A percentile compares a stretch with the other conserved stretches of the same genome.
Evolutionary conservation across 1,140 invertebrate genomes (phyloP).

Genomic region (Odontomachus brunneus): DNA sequence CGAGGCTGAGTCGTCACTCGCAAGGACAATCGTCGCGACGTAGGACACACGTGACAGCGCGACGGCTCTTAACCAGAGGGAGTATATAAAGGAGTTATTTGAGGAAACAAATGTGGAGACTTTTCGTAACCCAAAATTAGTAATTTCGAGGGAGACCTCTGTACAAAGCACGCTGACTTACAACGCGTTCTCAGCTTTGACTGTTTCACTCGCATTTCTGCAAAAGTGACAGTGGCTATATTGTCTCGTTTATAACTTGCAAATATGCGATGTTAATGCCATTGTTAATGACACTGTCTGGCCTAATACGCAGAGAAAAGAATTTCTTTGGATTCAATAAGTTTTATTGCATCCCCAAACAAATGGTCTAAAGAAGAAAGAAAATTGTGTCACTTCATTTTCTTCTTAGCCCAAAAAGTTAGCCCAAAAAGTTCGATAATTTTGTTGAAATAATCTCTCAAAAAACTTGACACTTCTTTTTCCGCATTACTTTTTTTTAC

Average conservation of each 20-base stretch:
- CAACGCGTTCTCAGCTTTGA: background rate
- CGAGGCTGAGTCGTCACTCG: conserved; percentile 8
- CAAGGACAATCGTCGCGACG: conserved; percentile 3
- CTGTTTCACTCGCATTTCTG: background rate
- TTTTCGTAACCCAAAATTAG: background rate
- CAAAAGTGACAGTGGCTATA: background rate
- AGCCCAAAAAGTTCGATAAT: too few species aligned
- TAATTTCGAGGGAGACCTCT: background rate
- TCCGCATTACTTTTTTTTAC: too few species aligned
- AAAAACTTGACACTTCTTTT: too few species aligned
- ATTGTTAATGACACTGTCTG: too few species aligned
- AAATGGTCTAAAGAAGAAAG: too few species aligned
- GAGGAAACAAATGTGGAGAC: background rate
- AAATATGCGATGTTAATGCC: background rate
- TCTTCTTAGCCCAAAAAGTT: too few species aligned
- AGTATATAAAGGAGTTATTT: background rate
- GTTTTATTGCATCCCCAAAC: too few species aligned
- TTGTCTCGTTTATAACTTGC: background rate
- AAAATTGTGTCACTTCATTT: too few species aligned
- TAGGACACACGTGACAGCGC: background rate
- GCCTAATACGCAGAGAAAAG: too few species aligned
- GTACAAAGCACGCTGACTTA: background rate
- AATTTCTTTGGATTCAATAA: too few species aligned
- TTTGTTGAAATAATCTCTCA: too few species aligned
- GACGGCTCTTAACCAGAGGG: background rate